Conservation (phyloP, 2,888 invertebrate species). For the Quadriops clusia region DNA sequence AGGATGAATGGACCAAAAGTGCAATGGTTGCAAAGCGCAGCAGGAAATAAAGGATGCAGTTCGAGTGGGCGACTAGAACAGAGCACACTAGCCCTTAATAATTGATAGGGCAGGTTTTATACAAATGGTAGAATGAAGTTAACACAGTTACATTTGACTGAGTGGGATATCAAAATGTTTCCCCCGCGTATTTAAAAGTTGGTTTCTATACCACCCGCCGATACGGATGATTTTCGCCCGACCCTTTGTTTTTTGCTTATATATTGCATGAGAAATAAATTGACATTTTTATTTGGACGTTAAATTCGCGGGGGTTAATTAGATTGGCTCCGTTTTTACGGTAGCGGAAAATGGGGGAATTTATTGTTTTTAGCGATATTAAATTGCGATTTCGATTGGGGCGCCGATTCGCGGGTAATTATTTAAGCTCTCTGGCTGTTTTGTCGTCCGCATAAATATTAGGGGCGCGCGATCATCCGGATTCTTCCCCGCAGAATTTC, state of each 20-base stretch:
- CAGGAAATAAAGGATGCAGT: no score
- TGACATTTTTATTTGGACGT: conserved; percentile 12
- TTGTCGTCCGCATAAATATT: no score
- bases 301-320: conserved; percentile 3
- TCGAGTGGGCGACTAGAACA: no score
- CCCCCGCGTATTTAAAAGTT: conserved; percentile 13
- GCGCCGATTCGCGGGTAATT: no score
- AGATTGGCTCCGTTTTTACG: no score
- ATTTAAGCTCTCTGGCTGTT: no score
- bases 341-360: conserved; percentile 2
- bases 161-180: conserved; percentile 21
- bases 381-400: neutral
- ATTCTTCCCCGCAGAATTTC: no score
- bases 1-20: no score
- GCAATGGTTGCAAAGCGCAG: no score
- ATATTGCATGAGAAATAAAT: conserved; percentile 10
- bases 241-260: neutral
- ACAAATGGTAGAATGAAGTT: conserved; percentile 23
- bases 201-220: conserved; percentile 12
- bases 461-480: no score
- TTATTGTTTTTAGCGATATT: neutral
- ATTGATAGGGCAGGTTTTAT: conserved; percentile 21
- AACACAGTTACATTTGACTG: conserved; percentile 22
- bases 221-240: conserved; percentile 11
- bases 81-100: conserved; percentile 20